phyloP scores from a whole-genome alignment of 2,888 invertebrate species.

The Pseudeuparius sepicola region DNA sequence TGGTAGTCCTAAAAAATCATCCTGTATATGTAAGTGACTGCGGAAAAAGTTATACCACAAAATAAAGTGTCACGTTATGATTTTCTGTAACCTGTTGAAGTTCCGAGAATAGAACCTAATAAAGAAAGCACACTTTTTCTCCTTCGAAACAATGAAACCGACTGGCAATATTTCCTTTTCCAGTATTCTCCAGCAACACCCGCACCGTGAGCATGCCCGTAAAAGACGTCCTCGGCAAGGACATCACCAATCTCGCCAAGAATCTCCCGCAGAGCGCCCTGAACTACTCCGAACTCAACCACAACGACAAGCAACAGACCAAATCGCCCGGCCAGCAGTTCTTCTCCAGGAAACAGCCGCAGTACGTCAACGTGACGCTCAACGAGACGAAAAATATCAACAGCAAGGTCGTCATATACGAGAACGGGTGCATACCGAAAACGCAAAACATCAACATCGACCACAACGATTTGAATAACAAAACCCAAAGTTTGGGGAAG shows the following conservation, averaged over 20 bases:
- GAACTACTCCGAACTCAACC: conserved; percentile 39
- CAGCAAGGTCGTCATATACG: conserved; percentile 37
- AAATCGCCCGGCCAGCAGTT: conserved; percentile 35
- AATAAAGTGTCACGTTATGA: too few relatives aligned
- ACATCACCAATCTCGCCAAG: conserved; percentile 50
- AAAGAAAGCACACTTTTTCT: too few relatives aligned
- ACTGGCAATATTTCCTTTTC: too few relatives aligned
- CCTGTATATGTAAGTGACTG: too few relatives aligned
- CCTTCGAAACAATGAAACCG: too few relatives aligned
- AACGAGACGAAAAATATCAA: conserved; percentile 39
- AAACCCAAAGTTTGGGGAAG: conserved; percentile 30
- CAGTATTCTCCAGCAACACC: conserved; percentile 70
- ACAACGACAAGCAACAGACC: conserved; percentile 33
- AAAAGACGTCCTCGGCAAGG: conserved; percentile 60
- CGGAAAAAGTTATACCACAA: too few relatives aligned
- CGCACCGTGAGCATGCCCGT: conserved; percentile 73
- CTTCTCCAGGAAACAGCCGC: conserved; percentile 32
- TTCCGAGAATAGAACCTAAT: too few relatives aligned
- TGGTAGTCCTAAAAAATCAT: too few relatives aligned
- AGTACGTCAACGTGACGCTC: conserved; percentile 37
- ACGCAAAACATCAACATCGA: conserved; percentile 33
- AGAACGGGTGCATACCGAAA: conserved; percentile 35
- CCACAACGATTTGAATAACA: conserved; percentile 36
- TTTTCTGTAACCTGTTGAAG: too few relatives aligned
- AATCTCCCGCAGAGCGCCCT: conserved; percentile 44